Base-by-base conservation (phyloP, 2,797 vertebrate genomes). In the Poecilia wingei region DNA sequence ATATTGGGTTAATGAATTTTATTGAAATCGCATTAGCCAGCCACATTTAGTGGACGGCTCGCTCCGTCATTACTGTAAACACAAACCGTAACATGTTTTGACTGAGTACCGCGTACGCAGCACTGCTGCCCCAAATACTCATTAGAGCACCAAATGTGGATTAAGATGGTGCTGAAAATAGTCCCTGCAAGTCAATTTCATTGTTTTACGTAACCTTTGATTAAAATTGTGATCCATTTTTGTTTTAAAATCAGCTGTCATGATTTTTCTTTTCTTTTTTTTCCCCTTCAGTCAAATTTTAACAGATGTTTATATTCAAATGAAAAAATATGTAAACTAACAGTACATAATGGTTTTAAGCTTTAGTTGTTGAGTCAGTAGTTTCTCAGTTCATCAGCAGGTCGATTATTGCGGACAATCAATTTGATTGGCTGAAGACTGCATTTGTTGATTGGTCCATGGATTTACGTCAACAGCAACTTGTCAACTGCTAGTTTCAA, bases 61-160 rank as follows among this genome's bases (percentile, higher is more conserved):
- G 33, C 18, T 39, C 61, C 16, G 28, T 28, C 22, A 68, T 53
- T 57, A 33, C 18, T 59, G 22, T 25, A 39, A 66, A 51, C 45
- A 76, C 31, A 25, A 25, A 46, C 4, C 22, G 51, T 78, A 43
- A 31, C 45, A 47, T 76, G 25, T 77, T 77, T 71, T 46, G 41
- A 36, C 18, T 72, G 36, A 41, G 45, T 59, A 1, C 47, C 69
- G 45, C 49, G 14, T 59, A 53, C 74, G 49, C 61, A 68, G 31
- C 5, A 33, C 51, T 41, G 76, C 75, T 69, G 49, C 49, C 70
- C 70, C 22, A 79, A 33, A 79, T 69, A 68, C 77, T 55, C 46
- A 57, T 64, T 75, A 79, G 73, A 72, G 76, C 77, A 66, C 73
- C 72, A 75, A 78, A 72, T 64, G 51, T 71, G 72, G 72, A 82